Percentiles rank a stretch among this genome's conserved stretches.
These are phyloP conservation scores for Siniperca scherzeri DNA, from an alignment of 2,797 vertebrate genomes.

Conservation along the genomic window DNA sequence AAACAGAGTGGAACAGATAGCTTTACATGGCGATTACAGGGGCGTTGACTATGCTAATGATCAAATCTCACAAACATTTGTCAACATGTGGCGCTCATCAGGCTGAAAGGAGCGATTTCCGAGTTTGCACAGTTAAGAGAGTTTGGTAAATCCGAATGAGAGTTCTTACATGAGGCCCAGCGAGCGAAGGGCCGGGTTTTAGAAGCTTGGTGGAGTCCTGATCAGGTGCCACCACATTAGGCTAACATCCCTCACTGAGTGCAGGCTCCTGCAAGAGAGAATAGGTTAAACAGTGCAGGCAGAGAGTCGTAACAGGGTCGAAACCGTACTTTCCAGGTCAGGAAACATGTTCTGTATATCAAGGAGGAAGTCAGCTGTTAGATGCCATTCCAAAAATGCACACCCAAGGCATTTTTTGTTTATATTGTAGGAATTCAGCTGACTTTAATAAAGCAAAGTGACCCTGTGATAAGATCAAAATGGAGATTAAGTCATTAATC, in stretches of 20 bases:
- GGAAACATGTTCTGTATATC: background rate
- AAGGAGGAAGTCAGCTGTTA: background rate
- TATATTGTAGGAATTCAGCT: background rate
- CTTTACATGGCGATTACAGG: too few relatives aligned
- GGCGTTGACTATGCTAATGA: too few relatives aligned
- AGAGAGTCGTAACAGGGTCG: background rate
- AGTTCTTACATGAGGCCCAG: too few relatives aligned
- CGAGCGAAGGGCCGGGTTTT: too few relatives aligned
- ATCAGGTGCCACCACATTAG: too few relatives aligned
- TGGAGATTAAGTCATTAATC: conserved; percentile 24
- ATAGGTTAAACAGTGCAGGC: background rate
- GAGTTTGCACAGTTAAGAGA: too few relatives aligned
- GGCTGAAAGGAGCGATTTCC: too few relatives aligned
- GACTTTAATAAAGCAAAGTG: conserved; percentile 11
- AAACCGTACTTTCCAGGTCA: background rate
- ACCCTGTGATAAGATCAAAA: conserved; percentile 20
- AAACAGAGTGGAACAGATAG: too few relatives aligned
- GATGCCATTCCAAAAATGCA: background rate
- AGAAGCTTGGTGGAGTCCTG: too few relatives aligned
- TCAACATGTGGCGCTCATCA: too few relatives aligned
- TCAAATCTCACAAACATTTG: too few relatives aligned
- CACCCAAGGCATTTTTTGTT: background rate
- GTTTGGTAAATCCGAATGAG: too few relatives aligned
- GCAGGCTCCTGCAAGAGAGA: background rate
- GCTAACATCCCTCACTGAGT: background rate